Evolutionary conservation across 2,888 invertebrate species (phyloP).

Genomic region (Phengaris arion): DNA sequence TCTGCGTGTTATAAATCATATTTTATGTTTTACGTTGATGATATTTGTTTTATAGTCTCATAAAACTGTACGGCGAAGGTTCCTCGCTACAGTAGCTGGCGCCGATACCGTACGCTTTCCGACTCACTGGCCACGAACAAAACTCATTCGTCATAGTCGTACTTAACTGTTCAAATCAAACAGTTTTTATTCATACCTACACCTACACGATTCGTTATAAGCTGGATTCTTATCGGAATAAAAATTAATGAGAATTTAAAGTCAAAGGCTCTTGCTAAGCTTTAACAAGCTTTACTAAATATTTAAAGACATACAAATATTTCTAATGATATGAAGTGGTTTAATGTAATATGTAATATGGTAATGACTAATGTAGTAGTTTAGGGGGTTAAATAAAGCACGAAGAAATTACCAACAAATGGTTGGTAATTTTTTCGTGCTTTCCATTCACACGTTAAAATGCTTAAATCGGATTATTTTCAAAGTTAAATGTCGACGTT

Average conservation of each 20-base stretch:
- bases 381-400: background rate
- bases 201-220: background rate
- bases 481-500: background rate
- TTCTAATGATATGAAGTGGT: background rate
- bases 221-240: background rate
- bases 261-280: background rate
- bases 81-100: slow-evolving; percentile 35
- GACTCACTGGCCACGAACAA: slow-evolving; percentile 59
- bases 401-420: background rate
- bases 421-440: no score
- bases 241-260: background rate
- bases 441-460: background rate
- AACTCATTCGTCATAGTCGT: slow-evolving; percentile 36
- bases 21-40: slow-evolving; percentile 1
- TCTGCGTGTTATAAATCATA: background rate
- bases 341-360: no score
- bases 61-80: slow-evolving; percentile 7
- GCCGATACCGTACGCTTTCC: slow-evolving; percentile 58
- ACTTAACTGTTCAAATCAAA: slow-evolving; percentile 19
- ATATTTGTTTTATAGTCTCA: slow-evolving; percentile 2
- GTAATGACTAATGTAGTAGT: background rate
- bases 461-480: background rate
- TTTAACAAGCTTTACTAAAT: no score
- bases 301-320: no score
- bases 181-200: slow-evolving; percentile 1